A percentile compares a stretch with the other conserved stretches of the same genome.
These are phyloP conservation scores for Taxidea taxus DNA, from an alignment of 2,113 vertebrate species.

Conservation along the genomic window DNA sequence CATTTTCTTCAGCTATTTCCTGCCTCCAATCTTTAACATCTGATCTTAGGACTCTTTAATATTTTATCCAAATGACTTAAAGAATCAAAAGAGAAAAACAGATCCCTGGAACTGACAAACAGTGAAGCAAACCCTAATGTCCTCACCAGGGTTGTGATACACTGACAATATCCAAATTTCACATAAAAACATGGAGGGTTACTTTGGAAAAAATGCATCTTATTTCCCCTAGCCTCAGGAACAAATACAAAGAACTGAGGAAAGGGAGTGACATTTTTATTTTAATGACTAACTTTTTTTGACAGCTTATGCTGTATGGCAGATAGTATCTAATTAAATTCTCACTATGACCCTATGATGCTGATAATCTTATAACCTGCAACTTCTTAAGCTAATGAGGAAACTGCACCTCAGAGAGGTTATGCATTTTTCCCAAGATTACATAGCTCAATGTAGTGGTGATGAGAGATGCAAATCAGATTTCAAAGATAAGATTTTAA, in stretches of 20 bases:
- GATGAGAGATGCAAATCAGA: neutral
- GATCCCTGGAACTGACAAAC: neutral
- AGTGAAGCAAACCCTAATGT: neutral
- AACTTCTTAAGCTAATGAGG: neutral
- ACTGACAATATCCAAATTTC: neutral
- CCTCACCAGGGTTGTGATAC: neutral
- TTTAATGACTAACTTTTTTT: neutral
- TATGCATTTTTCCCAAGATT: neutral
- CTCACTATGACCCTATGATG: neutral
- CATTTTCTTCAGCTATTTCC: constrained; percentile 13
- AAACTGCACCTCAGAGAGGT: neutral
- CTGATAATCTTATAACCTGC: neutral
- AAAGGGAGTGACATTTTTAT: neutral
- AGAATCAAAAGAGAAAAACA: constrained; percentile 31
- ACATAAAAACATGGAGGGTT: neutral
- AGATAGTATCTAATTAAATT: neutral
- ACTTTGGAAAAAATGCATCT: neutral
- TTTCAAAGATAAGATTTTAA: neutral
- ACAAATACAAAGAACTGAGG: neutral
- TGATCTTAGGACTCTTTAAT: constrained; percentile 8
- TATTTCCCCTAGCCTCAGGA: neutral
- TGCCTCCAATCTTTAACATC: neutral
- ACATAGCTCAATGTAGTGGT: accelerated
- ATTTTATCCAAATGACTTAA: constrained; percentile 47
- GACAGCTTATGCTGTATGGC: neutral